Conservation (phyloP, 37 sponge, comb jelly and placozoan genomes). For the Bolinopsis microptera region DNA sequence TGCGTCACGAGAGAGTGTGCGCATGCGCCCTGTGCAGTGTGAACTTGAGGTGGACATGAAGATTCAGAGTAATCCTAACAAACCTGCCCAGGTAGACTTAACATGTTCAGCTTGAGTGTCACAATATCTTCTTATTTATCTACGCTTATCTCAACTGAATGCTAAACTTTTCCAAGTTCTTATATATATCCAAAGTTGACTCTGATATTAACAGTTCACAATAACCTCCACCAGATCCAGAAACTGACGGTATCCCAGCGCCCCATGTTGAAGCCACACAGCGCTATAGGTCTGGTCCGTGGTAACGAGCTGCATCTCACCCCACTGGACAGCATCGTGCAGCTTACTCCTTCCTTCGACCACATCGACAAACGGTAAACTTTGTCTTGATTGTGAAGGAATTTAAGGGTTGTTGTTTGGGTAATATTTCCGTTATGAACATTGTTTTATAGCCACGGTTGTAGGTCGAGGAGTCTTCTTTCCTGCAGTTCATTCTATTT, state of each 20-base stretch:
- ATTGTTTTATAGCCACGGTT: no score
- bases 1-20: neutral
- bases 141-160: no score
- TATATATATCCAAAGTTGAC: no score
- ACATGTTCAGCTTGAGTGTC: neutral
- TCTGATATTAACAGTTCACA: no score
- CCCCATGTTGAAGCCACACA: constrained; percentile 46
- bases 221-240: constrained; percentile 8
- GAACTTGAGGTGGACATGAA: constrained; percentile 59
- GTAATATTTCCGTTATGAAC: no score
- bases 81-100: constrained; percentile 52
- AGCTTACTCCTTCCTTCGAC: constrained; percentile 55
- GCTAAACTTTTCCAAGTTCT: no score
- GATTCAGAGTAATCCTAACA: constrained; percentile 37
- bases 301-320: constrained; percentile 37
- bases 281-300: constrained; percentile 18
- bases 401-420: no score
- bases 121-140: no score
- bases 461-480: no score
- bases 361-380: constrained; percentile 59
- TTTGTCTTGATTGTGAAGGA: neutral
- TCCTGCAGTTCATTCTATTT: no score
- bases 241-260: constrained; percentile 28
- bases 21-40: constrained; percentile 23
- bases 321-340: constrained; percentile 20